These are phyloP conservation scores for Eucriotettix oculatus DNA, from an alignment of 2,888 invertebrate genomes.

Conservation along the genomic window DNA sequence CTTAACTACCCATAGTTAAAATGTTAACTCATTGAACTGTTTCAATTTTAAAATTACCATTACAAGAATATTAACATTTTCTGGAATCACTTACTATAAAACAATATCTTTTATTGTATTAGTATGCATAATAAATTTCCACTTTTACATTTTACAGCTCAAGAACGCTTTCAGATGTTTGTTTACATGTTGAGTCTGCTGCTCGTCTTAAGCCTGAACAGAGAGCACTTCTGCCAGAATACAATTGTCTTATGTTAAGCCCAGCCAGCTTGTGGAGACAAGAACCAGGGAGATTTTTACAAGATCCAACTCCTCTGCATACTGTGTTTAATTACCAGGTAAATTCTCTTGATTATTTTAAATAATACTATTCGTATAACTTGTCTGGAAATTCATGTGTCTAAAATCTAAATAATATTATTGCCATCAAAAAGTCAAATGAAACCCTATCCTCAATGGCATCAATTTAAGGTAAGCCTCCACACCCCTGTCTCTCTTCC, in stretches of 20 bases:
- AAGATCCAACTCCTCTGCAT: slow-evolving; percentile 61
- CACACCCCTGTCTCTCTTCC: too few relatives aligned
- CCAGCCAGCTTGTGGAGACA: slow-evolving; percentile 91
- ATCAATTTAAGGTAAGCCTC: too few relatives aligned
- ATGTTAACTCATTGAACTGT: slow-evolving; percentile 1
- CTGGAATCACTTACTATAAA: too few relatives aligned
- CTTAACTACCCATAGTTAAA: not conserved
- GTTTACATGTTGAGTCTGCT: slow-evolving; percentile 63
- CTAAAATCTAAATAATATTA: too few relatives aligned
- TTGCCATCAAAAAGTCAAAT: too few relatives aligned
- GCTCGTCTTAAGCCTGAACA: slow-evolving; percentile 44
- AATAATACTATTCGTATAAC: not conserved
- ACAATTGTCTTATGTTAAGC: slow-evolving; percentile 77
- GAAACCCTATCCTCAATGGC: too few relatives aligned
- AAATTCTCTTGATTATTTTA: slow-evolving; percentile 11
- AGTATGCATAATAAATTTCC: too few relatives aligned
- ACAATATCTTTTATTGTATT: not conserved
- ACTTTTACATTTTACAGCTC: slow-evolving; percentile 4
- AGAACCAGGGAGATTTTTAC: slow-evolving; percentile 57
- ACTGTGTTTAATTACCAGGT: slow-evolving; percentile 77
- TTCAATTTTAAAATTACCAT: too few relatives aligned
- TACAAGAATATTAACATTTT: too few relatives aligned
- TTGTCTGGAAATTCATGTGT: too few relatives aligned
- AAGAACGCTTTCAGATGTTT: slow-evolving; percentile 52
- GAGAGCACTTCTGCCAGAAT: slow-evolving; percentile 59